Conservation (phyloP, 2,113 vertebrate species). For the Psettodes erumei region DNA sequence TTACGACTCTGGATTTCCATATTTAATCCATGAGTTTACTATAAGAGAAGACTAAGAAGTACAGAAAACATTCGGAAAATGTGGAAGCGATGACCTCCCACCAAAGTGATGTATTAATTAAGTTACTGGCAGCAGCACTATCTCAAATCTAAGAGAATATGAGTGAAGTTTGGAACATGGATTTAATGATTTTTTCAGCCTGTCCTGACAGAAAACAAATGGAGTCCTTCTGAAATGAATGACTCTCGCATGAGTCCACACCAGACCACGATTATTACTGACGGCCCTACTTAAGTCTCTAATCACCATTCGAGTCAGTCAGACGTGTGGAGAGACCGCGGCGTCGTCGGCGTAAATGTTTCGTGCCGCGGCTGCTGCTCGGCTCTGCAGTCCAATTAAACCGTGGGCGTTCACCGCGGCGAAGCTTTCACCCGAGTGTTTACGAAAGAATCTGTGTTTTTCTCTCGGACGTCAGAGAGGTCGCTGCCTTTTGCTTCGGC, state of each 20-base stretch:
- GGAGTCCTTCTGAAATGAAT: neutral
- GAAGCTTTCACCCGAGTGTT: neutral
- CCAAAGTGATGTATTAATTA: too few species aligned
- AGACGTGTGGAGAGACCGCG: neutral
- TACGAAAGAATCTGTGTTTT: neutral
- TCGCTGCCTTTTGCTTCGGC: constrained; percentile 1
- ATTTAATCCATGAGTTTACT: too few species aligned
- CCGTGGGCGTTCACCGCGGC: neutral
- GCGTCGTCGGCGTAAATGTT: neutral
- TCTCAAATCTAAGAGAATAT: too few species aligned
- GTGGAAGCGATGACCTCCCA: too few species aligned
- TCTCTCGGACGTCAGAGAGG: constrained; percentile 33
- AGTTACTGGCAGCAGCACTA: too few species aligned
- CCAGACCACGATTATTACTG: constrained; percentile 8
- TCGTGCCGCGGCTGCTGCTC: neutral
- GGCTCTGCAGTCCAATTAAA: constrained; percentile 22
- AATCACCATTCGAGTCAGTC: neutral
- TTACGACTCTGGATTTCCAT: too few species aligned
- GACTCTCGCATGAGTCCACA: neutral
- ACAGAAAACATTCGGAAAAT: too few species aligned
- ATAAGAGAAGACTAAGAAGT: too few species aligned
- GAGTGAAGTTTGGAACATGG: too few species aligned
- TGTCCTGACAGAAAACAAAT: too few species aligned
- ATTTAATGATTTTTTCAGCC: neutral
- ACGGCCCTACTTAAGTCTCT: neutral